Conservation (phyloP, 1,140 invertebrate species). For the Akabosia matsudoensis region DNA sequence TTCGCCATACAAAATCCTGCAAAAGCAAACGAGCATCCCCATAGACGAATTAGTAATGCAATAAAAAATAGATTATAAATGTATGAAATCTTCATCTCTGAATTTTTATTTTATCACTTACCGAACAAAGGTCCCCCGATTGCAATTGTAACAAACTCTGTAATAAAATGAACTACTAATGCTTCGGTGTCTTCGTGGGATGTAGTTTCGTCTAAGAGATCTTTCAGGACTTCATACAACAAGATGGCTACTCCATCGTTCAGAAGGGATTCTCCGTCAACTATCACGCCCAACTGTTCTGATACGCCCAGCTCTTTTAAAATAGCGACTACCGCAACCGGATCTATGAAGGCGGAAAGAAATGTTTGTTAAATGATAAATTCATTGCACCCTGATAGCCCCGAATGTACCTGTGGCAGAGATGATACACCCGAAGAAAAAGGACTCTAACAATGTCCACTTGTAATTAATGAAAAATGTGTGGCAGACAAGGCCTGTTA, state of each 20-base stretch:
- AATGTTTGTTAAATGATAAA: not conserved
- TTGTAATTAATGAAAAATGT: constrained; percentile 4
- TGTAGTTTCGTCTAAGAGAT: not conserved
- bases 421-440: constrained; percentile 8
- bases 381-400: not conserved
- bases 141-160: constrained; percentile 45
- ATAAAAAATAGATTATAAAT: no score
- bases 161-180: constrained; percentile 3
- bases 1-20: constrained; percentile 53
- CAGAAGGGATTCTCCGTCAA: constrained; percentile 55
- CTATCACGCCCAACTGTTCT: constrained; percentile 51
- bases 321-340: constrained; percentile 54
- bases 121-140: constrained; percentile 52
- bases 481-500: not conserved
- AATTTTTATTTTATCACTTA: no score
- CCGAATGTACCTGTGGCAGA: not conserved
- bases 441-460: not conserved
- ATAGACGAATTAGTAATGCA: no score
- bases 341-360: not conserved
- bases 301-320: constrained; percentile 52
- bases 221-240: constrained; percentile 47
- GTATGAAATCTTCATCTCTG: no score
- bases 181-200: not conserved
- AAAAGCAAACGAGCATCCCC: no score
- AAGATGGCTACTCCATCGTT: constrained; percentile 56